phyloP scores from a whole-genome alignment of 2,888 invertebrate genomes.

The Agonopterix arenella region DNA sequence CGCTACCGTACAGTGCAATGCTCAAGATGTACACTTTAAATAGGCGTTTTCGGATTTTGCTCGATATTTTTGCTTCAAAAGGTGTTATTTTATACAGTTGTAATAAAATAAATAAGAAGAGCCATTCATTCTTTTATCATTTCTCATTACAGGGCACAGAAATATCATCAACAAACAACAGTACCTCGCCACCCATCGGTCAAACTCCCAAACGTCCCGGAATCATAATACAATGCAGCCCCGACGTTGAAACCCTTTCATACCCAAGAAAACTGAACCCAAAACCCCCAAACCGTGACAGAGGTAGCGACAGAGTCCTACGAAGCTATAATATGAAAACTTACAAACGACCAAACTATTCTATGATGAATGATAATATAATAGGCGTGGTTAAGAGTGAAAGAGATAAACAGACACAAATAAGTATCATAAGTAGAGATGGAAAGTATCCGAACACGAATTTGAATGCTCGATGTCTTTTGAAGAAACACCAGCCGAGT shows the following conservation, averaged over 20 bases:
- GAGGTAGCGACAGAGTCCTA: conserved; percentile 39
- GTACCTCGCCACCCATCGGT: conserved; percentile 38
- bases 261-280: background rate
- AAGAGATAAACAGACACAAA: conserved; percentile 13
- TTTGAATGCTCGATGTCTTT: background rate
- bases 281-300: background rate
- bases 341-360: conserved; percentile 21
- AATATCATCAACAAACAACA: conserved; percentile 34
- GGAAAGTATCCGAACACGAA: background rate
- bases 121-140: background rate
- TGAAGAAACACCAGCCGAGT: background rate
- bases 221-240: conserved; percentile 20
- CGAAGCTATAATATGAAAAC: conserved; percentile 36
- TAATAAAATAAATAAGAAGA: too few relatives aligned
- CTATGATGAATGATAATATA: conserved; percentile 15
- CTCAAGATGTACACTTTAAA: too few relatives aligned
- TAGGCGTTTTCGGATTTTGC: too few relatives aligned
- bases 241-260: conserved; percentile 9
- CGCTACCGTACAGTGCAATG: too few relatives aligned
- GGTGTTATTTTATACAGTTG: too few relatives aligned
- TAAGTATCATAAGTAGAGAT: conserved; percentile 14
- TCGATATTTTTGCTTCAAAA: too few relatives aligned
- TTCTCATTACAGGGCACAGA: conserved; percentile 31
- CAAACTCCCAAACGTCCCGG: conserved; percentile 33
- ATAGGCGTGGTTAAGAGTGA: conserved; percentile 15